Evolutionary conservation across 2,113 vertebrate species (phyloP).

Genomic region (Petroica traversi): DNA sequence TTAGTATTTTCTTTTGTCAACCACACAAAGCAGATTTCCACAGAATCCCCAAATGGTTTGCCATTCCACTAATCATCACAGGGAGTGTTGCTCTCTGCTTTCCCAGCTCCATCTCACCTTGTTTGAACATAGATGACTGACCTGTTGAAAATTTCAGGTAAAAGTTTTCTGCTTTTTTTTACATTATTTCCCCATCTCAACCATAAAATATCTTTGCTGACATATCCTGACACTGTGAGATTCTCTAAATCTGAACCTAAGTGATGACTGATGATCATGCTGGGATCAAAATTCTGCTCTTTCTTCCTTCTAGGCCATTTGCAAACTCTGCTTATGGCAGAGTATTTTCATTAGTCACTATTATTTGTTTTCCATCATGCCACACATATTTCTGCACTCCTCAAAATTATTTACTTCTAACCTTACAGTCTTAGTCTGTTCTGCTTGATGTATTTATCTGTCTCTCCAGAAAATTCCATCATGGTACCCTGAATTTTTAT

Average conservation of each 20-base stretch:
- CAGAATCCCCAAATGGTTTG: not conserved
- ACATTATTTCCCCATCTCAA: not conserved
- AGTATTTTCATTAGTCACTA: not conserved
- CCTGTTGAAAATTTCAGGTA: not conserved
- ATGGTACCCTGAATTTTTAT: not conserved
- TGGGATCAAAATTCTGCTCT: not conserved
- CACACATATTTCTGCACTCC: not conserved
- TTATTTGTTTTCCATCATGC: not conserved
- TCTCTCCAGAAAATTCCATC: not conserved
- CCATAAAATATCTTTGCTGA: not conserved
- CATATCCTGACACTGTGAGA: not conserved
- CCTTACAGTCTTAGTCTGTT: not conserved
- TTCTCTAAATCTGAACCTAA: not conserved
- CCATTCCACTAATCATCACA: not conserved
- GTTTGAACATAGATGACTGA: not conserved
- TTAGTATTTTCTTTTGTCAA: not conserved
- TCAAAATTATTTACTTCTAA: not conserved
- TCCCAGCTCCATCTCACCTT: not conserved
- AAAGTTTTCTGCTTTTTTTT: not conserved
- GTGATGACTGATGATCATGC: not conserved
- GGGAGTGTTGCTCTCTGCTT: not conserved
- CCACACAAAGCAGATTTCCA: not conserved
- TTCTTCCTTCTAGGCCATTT: not conserved
- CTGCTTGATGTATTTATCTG: rapidly evolving
- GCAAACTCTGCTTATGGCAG: not conserved